These are phyloP conservation scores for Hormiphora californensis DNA, from an alignment of 37 sponge, comb jelly and placozoan genomes.

Conservation along the genomic window DNA sequence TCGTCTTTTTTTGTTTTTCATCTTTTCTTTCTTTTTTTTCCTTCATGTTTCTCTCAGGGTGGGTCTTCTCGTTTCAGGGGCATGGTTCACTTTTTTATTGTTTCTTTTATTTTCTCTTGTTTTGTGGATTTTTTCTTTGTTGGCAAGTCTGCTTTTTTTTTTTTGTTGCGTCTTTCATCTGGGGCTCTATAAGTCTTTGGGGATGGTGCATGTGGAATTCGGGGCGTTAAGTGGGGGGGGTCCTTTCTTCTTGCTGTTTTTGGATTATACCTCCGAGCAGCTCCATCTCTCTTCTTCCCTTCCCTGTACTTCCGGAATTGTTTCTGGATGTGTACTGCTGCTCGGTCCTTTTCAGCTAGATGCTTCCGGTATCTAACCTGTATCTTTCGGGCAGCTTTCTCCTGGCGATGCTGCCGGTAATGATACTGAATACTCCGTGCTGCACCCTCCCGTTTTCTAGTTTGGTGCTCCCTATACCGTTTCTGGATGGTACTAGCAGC, in stretches of 20 bases:
- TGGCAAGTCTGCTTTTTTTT: no score
- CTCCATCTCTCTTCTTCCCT: neutral
- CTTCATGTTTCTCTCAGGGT: neutral
- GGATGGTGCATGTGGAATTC: no score
- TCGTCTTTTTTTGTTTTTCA: neutral
- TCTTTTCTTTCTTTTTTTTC: neutral
- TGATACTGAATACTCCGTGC: no score
- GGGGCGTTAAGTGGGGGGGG: neutral
- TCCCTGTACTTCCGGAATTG: neutral
- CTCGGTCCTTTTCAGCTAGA: neutral
- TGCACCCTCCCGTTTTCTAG: no score
- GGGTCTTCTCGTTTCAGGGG: neutral
- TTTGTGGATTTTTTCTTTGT: neutral
- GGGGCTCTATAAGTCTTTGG: no score
- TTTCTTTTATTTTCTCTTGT: neutral
- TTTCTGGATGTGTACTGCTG: neutral
- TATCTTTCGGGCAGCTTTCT: slow-evolving; percentile 13
- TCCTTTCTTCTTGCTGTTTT: neutral
- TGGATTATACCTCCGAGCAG: neutral
- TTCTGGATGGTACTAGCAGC: no score
- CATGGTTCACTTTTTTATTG: neutral
- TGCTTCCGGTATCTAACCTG: neutral
- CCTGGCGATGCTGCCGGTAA: no score
- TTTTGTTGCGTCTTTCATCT: no score
- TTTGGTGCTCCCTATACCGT: no score